A percentile compares a stretch with the other conserved stretches of the same genome.
Conservation (phyloP, 2,888 invertebrate species). For the Argynnis bischoffii region DNA sequence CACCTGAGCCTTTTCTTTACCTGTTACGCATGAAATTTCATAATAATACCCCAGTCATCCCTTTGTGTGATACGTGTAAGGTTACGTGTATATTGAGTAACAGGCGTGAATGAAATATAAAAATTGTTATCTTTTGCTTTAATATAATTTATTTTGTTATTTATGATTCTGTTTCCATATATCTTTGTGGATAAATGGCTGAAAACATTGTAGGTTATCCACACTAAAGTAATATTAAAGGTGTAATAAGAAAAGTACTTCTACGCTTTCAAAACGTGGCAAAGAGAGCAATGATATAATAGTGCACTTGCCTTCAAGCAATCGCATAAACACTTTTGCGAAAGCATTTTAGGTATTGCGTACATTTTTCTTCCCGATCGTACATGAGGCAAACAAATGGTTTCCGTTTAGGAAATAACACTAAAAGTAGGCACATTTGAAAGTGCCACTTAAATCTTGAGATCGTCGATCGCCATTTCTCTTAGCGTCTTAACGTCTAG, state of each 20-base stretch:
- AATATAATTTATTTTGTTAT: constrained; percentile 2
- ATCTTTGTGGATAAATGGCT: background rate
- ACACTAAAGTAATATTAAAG: constrained; percentile 19
- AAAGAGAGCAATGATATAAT: constrained; percentile 46
- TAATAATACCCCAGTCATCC: constrained; percentile 36
- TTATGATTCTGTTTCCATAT: background rate
- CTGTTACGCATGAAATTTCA: constrained; percentile 43
- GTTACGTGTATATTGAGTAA: constrained; percentile 32
- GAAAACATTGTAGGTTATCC: background rate
- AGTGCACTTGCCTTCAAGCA: constrained; percentile 50
- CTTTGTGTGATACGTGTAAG: constrained; percentile 32
- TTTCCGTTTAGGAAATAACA: constrained; percentile 80
- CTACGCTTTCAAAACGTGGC: constrained; percentile 36
- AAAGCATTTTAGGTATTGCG: constrained; percentile 58
- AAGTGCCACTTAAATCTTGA: constrained; percentile 80
- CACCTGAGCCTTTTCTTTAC: constrained; percentile 63
- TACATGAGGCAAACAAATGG: constrained; percentile 76
- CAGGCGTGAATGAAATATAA: constrained; percentile 28
- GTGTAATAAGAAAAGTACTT: constrained; percentile 23
- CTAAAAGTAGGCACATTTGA: constrained; percentile 81
- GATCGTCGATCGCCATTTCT: constrained; percentile 78
- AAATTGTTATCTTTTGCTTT: constrained; percentile 15
- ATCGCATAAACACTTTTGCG: constrained; percentile 59
- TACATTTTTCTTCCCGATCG: constrained; percentile 70
- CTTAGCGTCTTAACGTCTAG: constrained; percentile 69